phyloP scores from a whole-genome alignment of 2,888 invertebrate genomes.

The Agriopis marginaria region DNA sequence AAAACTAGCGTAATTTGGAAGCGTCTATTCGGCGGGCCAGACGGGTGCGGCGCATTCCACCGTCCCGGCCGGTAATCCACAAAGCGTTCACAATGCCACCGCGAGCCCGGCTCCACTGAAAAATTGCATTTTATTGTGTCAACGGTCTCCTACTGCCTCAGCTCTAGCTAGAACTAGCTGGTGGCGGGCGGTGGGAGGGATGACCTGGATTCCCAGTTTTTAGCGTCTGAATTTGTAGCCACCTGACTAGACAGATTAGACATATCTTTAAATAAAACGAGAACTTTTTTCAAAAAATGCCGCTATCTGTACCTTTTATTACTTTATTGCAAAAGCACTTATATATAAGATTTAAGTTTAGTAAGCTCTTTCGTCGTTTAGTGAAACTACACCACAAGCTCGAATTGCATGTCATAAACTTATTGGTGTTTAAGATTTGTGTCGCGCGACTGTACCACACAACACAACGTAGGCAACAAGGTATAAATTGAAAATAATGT shows the following conservation, averaged over 20 bases:
- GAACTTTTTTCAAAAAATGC: background rate
- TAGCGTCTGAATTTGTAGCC: constrained; percentile 17
- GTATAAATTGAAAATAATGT: background rate
- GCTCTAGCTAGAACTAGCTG: background rate
- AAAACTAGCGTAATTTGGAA: constrained; percentile 15
- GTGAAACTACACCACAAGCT: background rate
- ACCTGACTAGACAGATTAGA: constrained; percentile 8
- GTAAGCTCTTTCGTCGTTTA: background rate
- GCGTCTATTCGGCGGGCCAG: background rate
- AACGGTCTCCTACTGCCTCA: constrained; percentile 40
- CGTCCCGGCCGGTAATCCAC: constrained; percentile 12
- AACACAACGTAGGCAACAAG: background rate
- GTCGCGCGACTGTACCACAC: background rate
- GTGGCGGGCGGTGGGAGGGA: background rate
- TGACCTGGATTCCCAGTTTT: constrained; percentile 33
- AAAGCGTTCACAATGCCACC: constrained; percentile 34
- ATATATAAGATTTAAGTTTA: background rate
- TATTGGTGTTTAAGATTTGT: background rate
- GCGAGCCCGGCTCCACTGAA: constrained; percentile 44
- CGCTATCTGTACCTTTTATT: background rate
- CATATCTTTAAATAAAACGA: background rate
- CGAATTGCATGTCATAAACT: background rate
- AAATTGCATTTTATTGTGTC: constrained; percentile 62
- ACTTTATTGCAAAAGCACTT: background rate
- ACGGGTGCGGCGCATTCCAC: constrained; percentile 10